phyloP scores from a whole-genome alignment of 2,797 vertebrate genomes.

The Martes flavigula region DNA sequence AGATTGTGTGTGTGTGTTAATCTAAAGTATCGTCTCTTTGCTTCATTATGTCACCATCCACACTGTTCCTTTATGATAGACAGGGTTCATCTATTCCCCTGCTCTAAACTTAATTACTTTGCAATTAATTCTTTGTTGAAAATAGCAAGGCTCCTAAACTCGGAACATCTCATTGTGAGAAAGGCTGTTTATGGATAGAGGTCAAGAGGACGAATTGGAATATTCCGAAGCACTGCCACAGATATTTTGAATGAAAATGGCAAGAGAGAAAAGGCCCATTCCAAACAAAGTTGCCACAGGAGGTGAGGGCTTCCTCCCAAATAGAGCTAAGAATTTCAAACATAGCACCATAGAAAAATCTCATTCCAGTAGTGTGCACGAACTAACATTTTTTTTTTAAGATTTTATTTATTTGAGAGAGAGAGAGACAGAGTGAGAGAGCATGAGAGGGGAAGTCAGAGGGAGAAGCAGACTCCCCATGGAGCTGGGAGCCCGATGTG shows the following conservation, averaged over 20 bases:
- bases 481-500: too few species aligned
- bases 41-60: constrained; percentile 70
- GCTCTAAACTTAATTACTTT: constrained; percentile 81
- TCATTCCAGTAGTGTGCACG: not conserved
- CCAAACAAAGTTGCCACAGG: not conserved
- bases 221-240: constrained; percentile 71
- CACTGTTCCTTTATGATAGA: constrained; percentile 77
- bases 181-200: constrained; percentile 78
- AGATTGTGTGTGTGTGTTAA: constrained; percentile 50
- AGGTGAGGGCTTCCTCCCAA: not conserved
- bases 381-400: not conserved
- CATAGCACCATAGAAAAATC: not conserved
- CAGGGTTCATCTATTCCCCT: constrained; percentile 80
- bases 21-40: constrained; percentile 61
- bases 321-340: not conserved
- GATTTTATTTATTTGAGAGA: too few species aligned
- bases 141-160: constrained; percentile 80
- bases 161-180: constrained; percentile 77
- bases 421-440: too few species aligned
- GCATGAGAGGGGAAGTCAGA: too few species aligned
- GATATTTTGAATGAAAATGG: constrained; percentile 72
- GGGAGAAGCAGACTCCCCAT: too few species aligned
- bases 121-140: constrained; percentile 83
- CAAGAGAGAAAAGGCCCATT: not conserved
- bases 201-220: constrained; percentile 75